Evolutionary conservation across 2,797 vertebrate species (phyloP).

Genomic region (Pagetopsis macropterus): DNA sequence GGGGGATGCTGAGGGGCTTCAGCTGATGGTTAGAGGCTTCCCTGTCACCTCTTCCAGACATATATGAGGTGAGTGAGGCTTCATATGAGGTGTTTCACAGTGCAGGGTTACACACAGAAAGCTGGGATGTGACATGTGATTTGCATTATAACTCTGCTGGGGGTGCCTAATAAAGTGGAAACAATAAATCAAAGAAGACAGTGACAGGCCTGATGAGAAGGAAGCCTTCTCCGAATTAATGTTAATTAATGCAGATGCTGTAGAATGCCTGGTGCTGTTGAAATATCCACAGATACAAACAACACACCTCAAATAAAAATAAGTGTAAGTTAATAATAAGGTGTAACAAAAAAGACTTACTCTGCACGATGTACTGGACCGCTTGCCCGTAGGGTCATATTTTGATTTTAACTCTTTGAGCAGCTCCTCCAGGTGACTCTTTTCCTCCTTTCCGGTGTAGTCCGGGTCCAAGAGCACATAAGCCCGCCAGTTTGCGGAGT

Average conservation of each 20-base stretch:
- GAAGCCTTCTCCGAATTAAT: constrained; percentile 29
- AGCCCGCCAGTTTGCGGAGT: constrained; percentile 96
- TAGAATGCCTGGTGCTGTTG: constrained; percentile 19
- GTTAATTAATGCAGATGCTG: constrained; percentile 41
- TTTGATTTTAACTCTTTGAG: constrained; percentile 95
- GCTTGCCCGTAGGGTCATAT: constrained; percentile 86
- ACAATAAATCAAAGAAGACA: constrained; percentile 43
- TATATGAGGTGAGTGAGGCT: constrained; percentile 31
- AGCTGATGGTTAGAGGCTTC: constrained; percentile 41
- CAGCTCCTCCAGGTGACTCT: constrained; percentile 88
- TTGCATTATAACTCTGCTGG: constrained; percentile 25
- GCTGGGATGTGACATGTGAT: constrained; percentile 33
- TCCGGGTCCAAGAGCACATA: constrained; percentile 96
- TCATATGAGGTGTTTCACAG: constrained; percentile 25
- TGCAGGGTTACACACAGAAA: not conserved
- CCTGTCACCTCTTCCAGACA: constrained; percentile 36
- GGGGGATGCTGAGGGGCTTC: constrained; percentile 33
- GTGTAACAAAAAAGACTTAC: constrained; percentile 72
- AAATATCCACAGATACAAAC: constrained; percentile 41
- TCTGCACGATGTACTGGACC: constrained; percentile 77
- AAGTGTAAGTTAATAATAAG: constrained; percentile 14
- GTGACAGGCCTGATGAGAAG: constrained; percentile 31
- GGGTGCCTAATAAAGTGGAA: constrained; percentile 26
- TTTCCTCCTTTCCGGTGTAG: constrained; percentile 91
- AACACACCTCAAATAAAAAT: constrained; percentile 10